Percentiles rank a stretch among this genome's conserved stretches.
Conservation (phyloP, 2,888 invertebrate species). For the Drosophila crucigera region DNA sequence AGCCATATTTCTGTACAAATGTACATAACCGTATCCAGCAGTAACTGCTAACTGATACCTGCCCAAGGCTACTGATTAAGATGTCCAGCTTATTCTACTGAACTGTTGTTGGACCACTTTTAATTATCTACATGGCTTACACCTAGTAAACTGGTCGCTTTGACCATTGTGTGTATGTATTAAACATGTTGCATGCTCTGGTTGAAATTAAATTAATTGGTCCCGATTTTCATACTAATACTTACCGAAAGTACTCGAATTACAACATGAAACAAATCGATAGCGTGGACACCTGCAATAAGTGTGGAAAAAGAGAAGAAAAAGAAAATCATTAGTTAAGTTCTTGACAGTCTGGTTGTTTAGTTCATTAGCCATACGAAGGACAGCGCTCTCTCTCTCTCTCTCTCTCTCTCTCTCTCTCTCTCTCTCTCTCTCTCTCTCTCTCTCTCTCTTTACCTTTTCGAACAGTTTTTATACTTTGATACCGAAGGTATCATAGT, state of each 20-base stretch:
- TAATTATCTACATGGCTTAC: constrained; percentile 13
- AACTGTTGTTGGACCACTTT: constrained; percentile 1
- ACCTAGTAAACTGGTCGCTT: neutral
- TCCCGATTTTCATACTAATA: constrained; percentile 20
- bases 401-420: neutral
- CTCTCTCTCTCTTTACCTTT: neutral
- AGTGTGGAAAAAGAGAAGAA: neutral
- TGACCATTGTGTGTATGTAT: neutral
- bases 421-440: too few relatives aligned
- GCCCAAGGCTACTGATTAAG: constrained; percentile 31
- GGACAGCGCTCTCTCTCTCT: neutral
- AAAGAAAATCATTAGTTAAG: constrained; percentile 32
- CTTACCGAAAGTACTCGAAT: constrained; percentile 74
- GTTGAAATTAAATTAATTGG: constrained; percentile 12
- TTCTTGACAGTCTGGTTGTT: constrained; percentile 30
- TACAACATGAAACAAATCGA: constrained; percentile 78
- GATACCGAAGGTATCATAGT: too few relatives aligned
- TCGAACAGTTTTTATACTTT: neutral
- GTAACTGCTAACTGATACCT: constrained; percentile 10
- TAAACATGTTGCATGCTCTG: neutral
- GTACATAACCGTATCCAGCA: neutral
- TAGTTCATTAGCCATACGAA: constrained; percentile 41
- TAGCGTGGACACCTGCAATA: constrained; percentile 70
- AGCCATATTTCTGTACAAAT: constrained; percentile 21
- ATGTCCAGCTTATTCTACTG: constrained; percentile 19